phyloP scores from a whole-genome alignment of 2,888 invertebrate species.

The Didymodactylos carnosus region DNA sequence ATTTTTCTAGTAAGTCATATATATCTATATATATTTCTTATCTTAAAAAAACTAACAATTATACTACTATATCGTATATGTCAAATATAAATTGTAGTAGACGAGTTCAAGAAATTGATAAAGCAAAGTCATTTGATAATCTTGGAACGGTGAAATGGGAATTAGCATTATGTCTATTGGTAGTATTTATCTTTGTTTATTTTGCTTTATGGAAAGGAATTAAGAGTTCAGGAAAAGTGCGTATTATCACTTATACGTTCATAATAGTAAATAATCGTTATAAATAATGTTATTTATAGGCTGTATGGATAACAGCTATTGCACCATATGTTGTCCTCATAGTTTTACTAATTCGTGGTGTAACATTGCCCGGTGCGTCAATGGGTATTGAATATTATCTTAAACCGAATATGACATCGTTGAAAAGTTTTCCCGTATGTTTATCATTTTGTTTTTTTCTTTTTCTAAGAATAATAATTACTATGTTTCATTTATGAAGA shows the following conservation, averaged over 20 bases:
- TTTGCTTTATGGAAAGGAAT: constrained; percentile 36
- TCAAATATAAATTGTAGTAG: background rate
- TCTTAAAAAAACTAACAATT: background rate
- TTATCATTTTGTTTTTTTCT: background rate
- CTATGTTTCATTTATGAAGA: constrained; percentile 37
- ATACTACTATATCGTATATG: background rate
- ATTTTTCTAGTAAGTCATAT: constrained; percentile 14
- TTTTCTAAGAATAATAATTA: background rate
- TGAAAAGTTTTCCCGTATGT: constrained; percentile 7
- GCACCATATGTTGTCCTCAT: constrained; percentile 74
- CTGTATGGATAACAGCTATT: constrained; percentile 81
- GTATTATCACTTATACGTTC: background rate
- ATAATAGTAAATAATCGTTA: too few relatives aligned
- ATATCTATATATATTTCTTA: background rate
- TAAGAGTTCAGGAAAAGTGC: constrained; percentile 34
- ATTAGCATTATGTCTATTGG: constrained; percentile 27
- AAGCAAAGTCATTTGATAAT: constrained; percentile 23
- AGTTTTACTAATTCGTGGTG: constrained; percentile 58
- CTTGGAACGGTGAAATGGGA: constrained; percentile 31
- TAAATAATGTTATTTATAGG: constrained; percentile 43
- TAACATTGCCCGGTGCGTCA: constrained; percentile 61
- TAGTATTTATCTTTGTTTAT: constrained; percentile 32
- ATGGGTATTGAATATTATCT: constrained; percentile 69
- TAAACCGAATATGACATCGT: constrained; percentile 60
- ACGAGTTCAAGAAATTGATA: constrained; percentile 14